Base-by-base conservation (phyloP, 2,888 invertebrate species). In the Drosophila merina region DNA sequence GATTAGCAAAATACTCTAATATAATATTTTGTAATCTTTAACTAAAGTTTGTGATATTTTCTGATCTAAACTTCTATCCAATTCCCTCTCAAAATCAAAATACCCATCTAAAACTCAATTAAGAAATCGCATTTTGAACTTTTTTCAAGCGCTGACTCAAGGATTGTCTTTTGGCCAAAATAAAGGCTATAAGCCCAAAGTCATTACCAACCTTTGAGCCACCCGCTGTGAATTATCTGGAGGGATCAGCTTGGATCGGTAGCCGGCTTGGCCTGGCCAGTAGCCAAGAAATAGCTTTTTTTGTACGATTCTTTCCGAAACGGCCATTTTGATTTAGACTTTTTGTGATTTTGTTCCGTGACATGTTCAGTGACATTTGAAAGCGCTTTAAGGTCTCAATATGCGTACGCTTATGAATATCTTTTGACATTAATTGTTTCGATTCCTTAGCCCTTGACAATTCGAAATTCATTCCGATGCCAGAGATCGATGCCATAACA, bases 341-440 rank as follows among this genome's bases (percentile, higher is more conserved):
- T 47, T 40, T 40, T 31, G n/a, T 30, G 62, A 47, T 67, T 52
- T 48, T 51, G 57, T 58, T 70, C 72, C 66, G 67, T 75, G 84
- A 81, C 79, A 74, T 77, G 62, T 50, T 59, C 70, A 71, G 80
- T 73, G 80, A 83, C 81, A 84, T 84, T 81, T 81, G 78, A 81
- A 81, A 84, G 81, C 74, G 72, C 74, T 76, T 78, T 72, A 33
- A 51, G 58, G 57, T 70, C 78, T 42, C 55, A 62, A 60, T 56
- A 60, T 64, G 50, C 47, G 56, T 58, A 63, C 68, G 58, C 44
- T 25, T 64, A 62, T 52, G 62, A 62, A 62, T 64, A 64, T 67
- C 63, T 74, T 77, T 77, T 78, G 81, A 82, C 81, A 77, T 82
- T 82, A 82, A 82, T 84, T 84, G 81, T 84, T 44, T 60, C 57